Base-by-base conservation (phyloP, 2,797 vertebrate species). In the Centroberyx gerrardi region DNA sequence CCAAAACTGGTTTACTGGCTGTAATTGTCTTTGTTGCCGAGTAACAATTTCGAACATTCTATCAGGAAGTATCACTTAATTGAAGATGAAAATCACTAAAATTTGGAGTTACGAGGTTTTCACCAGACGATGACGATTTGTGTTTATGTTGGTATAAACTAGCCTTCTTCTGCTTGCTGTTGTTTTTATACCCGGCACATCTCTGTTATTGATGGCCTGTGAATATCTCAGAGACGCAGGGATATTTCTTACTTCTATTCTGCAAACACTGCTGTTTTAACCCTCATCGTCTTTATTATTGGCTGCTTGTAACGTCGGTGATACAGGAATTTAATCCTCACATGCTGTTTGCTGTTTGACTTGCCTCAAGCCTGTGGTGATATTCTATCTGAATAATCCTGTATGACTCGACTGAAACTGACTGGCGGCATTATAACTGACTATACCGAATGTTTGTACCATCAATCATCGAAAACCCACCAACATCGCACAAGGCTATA, bases 381-480 rank as follows among this genome's bases (percentile, higher is more conserved):
- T 75, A 78, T 54, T 29, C 76, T 68, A 60, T 74, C 61, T 78
- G 42, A 77, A 58, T 48, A 59, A 67, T 49, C 27, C 72, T 28
- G 51, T 62, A 74, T 69, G 58, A 68, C 58, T 76, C 31, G 54
- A 78, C 54, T 76, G 60, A 81, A 71, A 62, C 73, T 63, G 81
- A 72, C 68, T 31, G 59, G 52, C 70, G 74, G 44, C 67, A 68
- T 85, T 85, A 40, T 69, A 84, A 79, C 80, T 76, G 77, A 79
- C 87, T 87, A 78, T 64, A 66, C 61, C 62, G 29, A 83, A 81
- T 66, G 64, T 87, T 82, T 88, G 88, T 84, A 40, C 64, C 82
- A 92, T 93, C 80, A 81, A 87, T 92, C 90, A 91, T 83, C 62
- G 66, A 78, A 78, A 90, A 82, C 78, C 84, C 82, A 86, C 84